Base-by-base conservation (phyloP, 2,113 vertebrate species). In the Elaphurus davidianus region DNA sequence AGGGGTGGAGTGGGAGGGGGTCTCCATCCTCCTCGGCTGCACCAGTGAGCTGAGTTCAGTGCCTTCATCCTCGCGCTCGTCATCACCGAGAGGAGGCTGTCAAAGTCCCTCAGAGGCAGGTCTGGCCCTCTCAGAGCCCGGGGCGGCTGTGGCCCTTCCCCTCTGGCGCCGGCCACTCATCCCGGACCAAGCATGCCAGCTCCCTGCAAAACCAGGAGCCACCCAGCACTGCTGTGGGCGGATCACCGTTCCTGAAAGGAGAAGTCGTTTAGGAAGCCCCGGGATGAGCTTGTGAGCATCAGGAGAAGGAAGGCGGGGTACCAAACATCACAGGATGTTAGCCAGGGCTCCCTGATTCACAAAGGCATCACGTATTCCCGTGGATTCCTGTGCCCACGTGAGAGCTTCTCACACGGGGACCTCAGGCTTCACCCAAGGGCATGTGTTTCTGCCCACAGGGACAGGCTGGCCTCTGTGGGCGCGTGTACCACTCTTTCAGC, bases 131-230 rank as follows among this genome's bases (percentile, higher is more conserved):
- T 5, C 23, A 33, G 27, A 45, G 52, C 9, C 14, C 3, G 0
- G 59, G n/a, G 60, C 13, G 10, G 27, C 36, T 54, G 17, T 76
- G n/a, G 12, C 17, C 62, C 36, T 12, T 50, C 55, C 7, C 36
- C 28, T 16, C 11, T 21, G 2, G 25, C 0, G 1, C 71, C 0
- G 2, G 5, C 27, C 40, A 4, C 25, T 30, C 2, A 1, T 43
- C n/a, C 2, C 0, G 5, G 45, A 54, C 4, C 47, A 64, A 14
- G 3, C 9, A 11, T 25, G 23, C 50, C 95, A 60, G 10, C 5
- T 0, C 40, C 47, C 30, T 54, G 9, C 2, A 12, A 15, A 30
- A 23, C 81, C 36, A 71, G 28, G 55, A n/a, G 12, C 36, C 87
- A 43, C 64, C 10, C 16, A 10, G 59, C 50, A 3, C 43, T 6